These are phyloP conservation scores for Phyllostomus hastatus DNA, from an alignment of 2,113 vertebrate genomes.

Conservation along the genomic window DNA sequence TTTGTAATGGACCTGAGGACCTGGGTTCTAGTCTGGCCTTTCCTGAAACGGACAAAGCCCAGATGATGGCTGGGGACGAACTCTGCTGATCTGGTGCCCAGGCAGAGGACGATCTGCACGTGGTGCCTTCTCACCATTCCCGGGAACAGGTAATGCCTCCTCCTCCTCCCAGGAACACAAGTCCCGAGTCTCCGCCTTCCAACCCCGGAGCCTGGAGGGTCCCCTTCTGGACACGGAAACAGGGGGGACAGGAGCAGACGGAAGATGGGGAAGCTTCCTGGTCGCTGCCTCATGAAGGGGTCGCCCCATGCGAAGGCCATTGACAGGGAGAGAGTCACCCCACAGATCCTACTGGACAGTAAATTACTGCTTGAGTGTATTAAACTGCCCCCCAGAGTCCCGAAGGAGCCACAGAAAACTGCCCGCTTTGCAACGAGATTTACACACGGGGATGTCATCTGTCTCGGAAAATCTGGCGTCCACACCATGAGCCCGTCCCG, in stretches of 20 bases:
- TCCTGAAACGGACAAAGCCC: not conserved
- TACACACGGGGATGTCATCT: slow-evolving; percentile 24
- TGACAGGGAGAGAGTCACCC: not conserved
- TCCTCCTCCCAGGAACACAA: not conserved
- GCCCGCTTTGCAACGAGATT: slow-evolving; percentile 58
- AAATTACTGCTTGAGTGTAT: slow-evolving; percentile 37
- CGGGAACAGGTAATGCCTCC: not conserved
- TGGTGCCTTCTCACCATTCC: not conserved
- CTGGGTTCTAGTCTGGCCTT: not conserved
- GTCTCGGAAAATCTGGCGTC: slow-evolving; percentile 57
- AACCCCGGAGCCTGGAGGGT: not conserved
- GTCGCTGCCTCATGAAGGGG: not conserved
- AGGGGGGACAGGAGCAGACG: not conserved
- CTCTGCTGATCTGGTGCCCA: rapidly evolving
- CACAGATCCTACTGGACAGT: not conserved
- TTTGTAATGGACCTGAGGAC: not conserved
- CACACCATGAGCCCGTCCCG: not conserved
- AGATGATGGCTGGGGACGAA: too few relatives aligned
- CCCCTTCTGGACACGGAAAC: not conserved
- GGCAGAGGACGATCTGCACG: rapidly evolving
- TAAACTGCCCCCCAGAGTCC: slow-evolving; percentile 18
- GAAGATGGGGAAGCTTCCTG: not conserved
- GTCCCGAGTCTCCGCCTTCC: not conserved
- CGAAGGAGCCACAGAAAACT: slow-evolving; percentile 19
- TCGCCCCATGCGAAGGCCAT: not conserved